Conservation (phyloP, 2,888 invertebrate genomes). For the Scaptomyza reducta region DNA sequence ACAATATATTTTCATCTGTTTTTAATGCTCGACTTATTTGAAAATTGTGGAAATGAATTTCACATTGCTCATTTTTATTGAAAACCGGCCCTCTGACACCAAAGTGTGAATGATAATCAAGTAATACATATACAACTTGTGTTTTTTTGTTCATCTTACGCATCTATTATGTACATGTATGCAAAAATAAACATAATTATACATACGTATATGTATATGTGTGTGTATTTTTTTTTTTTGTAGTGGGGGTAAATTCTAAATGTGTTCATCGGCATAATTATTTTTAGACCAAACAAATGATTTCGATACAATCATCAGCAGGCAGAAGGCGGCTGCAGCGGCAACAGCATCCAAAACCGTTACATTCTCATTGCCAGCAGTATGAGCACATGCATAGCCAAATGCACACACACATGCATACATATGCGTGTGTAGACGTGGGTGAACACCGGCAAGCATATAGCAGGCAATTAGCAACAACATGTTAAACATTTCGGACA, state of each 20-base stretch:
- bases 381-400: constrained; percentile 16
- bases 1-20: constrained; percentile 2
- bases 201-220: constrained; percentile 16
- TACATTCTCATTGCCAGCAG: constrained; percentile 55
- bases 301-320: constrained; percentile 63
- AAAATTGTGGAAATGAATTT: constrained; percentile 60
- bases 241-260: constrained; percentile 63
- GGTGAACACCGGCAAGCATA: constrained; percentile 48
- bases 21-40: constrained; percentile 3
- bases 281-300: constrained; percentile 77
- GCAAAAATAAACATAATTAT: constrained; percentile 20
- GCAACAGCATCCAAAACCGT: constrained; percentile 42
- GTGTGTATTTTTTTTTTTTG: constrained; percentile 21
- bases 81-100: constrained; percentile 50
- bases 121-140: constrained; percentile 23
- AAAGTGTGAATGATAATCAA: constrained; percentile 68
- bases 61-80: constrained; percentile 42
- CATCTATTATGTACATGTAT: not conserved
- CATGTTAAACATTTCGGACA: constrained; percentile 62
- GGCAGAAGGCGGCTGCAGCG: constrained; percentile 35
- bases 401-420: not conserved
- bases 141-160: constrained; percentile 9
- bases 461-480: constrained; percentile 76
- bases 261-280: constrained; percentile 71
- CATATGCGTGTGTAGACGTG: constrained; percentile 13